Percentiles rank a stretch among this genome's conserved stretches.
These are phyloP conservation scores for Brachyptera putata DNA, from an alignment of 2,888 invertebrate species.

Conservation along the genomic window DNA sequence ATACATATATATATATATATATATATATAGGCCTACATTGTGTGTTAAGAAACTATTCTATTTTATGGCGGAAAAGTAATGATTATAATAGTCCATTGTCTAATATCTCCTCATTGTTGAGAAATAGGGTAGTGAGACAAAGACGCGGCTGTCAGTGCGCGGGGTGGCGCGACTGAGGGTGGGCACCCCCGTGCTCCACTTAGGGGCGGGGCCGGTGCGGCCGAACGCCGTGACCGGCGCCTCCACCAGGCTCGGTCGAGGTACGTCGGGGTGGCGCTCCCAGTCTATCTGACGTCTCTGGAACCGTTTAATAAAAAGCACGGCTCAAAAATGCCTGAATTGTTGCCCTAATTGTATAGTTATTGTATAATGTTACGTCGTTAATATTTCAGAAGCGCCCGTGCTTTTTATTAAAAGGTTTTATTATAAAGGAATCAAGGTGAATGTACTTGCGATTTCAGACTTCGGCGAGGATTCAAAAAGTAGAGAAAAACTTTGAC, in stretches of 20 bases:
- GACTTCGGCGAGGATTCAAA: no score
- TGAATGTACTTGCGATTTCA: no score
- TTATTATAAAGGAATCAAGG: no score
- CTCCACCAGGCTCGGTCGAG: constrained; percentile 77
- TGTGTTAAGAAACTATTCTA: no score
- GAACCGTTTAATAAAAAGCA: constrained; percentile 44
- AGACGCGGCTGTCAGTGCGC: constrained; percentile 54
- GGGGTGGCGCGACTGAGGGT: constrained; percentile 50
- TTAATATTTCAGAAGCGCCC: constrained; percentile 19
- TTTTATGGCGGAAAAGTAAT: no score
- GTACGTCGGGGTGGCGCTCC: constrained; percentile 85
- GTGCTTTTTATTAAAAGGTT: constrained; percentile 12
- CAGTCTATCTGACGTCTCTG: constrained; percentile 76
- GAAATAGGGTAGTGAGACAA: constrained; percentile 59
- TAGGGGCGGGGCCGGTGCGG: constrained; percentile 42
- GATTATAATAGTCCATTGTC: no score
- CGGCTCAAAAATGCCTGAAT: neutral
- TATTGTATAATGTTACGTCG: neutral
- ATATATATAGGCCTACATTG: no score
- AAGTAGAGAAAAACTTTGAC: no score
- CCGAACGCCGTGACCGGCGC: constrained; percentile 84
- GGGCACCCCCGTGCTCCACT: constrained; percentile 41
- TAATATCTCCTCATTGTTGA: constrained; percentile 42
- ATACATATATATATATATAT: no score
- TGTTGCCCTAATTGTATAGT: neutral